phyloP scores from a whole-genome alignment of 1,140 invertebrate genomes.

The Macrobrachium rosenbergii region DNA sequence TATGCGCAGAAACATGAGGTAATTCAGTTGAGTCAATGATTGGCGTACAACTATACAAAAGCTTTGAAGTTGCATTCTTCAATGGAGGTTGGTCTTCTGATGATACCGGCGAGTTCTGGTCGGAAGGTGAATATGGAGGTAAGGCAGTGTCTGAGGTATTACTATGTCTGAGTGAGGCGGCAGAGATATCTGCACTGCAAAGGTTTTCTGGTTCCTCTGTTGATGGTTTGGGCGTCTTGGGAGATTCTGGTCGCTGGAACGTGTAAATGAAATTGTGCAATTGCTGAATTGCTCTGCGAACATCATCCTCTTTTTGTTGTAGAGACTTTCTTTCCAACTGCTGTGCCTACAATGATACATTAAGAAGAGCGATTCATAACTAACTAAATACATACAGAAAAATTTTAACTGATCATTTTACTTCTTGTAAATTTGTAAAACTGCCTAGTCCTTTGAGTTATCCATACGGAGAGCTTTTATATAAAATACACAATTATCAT shows the following conservation, averaged over 20 bases:
- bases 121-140: too few relatives aligned
- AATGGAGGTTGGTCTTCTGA: not conserved
- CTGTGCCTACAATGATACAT: constrained; percentile 31
- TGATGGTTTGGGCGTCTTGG: constrained; percentile 1
- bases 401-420: too few relatives aligned
- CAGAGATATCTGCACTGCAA: not conserved
- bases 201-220: not conserved
- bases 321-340: constrained; percentile 25
- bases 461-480: too few relatives aligned
- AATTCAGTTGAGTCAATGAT: not conserved
- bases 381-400: not conserved
- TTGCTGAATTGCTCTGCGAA: constrained; percentile 32
- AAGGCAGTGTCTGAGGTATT: constrained; percentile 6
- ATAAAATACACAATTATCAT: too few relatives aligned
- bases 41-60: not conserved
- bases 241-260: constrained; percentile 35
- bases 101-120: constrained; percentile 2
- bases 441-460: too few relatives aligned
- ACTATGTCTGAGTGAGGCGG: constrained; percentile 19
- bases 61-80: not conserved
- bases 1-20: not conserved
- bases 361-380: not conserved
- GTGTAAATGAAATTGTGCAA: constrained; percentile 45
- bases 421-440: too few relatives aligned
- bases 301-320: constrained; percentile 38